phyloP scores from a whole-genome alignment of 2,888 invertebrate genomes.

The Hipparchia sbordonii region DNA sequence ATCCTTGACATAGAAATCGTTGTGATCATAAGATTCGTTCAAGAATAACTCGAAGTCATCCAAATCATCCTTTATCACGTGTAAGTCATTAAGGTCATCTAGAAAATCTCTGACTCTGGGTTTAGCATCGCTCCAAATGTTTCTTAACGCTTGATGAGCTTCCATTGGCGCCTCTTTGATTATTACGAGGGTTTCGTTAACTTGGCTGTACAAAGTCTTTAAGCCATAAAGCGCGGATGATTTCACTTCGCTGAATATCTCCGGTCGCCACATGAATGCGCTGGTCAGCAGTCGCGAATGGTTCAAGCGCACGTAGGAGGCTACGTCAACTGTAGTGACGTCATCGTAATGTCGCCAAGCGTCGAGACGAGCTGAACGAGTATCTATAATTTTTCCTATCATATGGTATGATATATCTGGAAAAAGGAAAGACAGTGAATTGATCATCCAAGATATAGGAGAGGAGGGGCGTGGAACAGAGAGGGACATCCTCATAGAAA shows the following conservation, averaged over 20 bases:
- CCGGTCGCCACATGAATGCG: slow-evolving; percentile 90
- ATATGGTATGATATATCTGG: slow-evolving; percentile 84
- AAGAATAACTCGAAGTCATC: slow-evolving; percentile 86
- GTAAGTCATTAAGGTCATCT: slow-evolving; percentile 88
- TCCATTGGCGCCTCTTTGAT: slow-evolving; percentile 85
- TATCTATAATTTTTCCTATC: slow-evolving; percentile 89
- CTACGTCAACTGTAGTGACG: slow-evolving; percentile 88
- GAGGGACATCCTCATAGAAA: too few relatives aligned
- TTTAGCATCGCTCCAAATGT: slow-evolving; percentile 90
- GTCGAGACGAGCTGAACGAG: slow-evolving; percentile 88
- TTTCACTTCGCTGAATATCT: slow-evolving; percentile 82
- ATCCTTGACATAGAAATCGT: slow-evolving; percentile 93
- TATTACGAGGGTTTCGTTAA: slow-evolving; percentile 72
- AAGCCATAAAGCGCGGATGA: slow-evolving; percentile 59
- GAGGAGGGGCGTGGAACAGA: too few relatives aligned
- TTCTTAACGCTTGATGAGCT: slow-evolving; percentile 85
- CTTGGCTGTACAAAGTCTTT: slow-evolving; percentile 68
- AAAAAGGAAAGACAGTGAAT: slow-evolving; percentile 23
- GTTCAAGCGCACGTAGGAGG: slow-evolving; percentile 91
- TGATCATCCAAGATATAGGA: too few relatives aligned
- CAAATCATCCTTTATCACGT: slow-evolving; percentile 88
- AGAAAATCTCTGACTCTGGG: slow-evolving; percentile 87
- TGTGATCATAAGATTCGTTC: slow-evolving; percentile 89
- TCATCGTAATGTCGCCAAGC: slow-evolving; percentile 93
- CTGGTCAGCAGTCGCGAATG: slow-evolving; percentile 92